A percentile compares a stretch with the other conserved stretches of the same genome.
phyloP scores from a whole-genome alignment of 2,888 invertebrate genomes.

The Pollenia amentaria region DNA sequence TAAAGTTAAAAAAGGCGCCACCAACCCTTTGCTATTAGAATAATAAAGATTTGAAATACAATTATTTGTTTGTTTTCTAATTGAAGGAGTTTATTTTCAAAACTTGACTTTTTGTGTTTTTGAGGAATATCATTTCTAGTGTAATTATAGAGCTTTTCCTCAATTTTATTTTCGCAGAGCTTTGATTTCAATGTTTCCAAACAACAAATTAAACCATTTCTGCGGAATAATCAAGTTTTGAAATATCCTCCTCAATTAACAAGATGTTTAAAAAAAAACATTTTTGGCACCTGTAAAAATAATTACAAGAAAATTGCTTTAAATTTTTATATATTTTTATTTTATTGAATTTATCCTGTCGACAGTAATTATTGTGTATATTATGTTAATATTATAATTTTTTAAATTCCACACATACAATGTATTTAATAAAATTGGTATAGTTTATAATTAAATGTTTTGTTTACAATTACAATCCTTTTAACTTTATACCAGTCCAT shows the following conservation, averaged over 20 bases:
- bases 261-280: no score
- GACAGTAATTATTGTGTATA: conserved; percentile 13
- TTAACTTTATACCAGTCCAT: conserved; percentile 45
- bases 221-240: no score
- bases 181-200: no score
- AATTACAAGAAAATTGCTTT: no score
- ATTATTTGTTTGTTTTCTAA: not conserved
- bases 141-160: no score
- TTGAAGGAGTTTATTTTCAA: not conserved
- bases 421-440: conserved; percentile 33
- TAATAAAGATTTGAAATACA: not conserved
- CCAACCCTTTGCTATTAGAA: conserved; percentile 19
- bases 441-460: conserved; percentile 43
- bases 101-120: not conserved
- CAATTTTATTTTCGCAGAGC: no score
- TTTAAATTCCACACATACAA: conserved; percentile 39
- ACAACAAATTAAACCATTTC: no score
- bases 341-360: conserved; percentile 6
- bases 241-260: no score
- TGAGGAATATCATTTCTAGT: not conserved
- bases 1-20: conserved; percentile 79
- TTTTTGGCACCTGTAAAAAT: no score
- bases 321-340: not conserved
- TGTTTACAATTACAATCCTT: conserved; percentile 41
- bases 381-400: conserved; percentile 34